Base-by-base conservation (phyloP, 2,888 invertebrate species). In the Mesoligia furuncula region DNA sequence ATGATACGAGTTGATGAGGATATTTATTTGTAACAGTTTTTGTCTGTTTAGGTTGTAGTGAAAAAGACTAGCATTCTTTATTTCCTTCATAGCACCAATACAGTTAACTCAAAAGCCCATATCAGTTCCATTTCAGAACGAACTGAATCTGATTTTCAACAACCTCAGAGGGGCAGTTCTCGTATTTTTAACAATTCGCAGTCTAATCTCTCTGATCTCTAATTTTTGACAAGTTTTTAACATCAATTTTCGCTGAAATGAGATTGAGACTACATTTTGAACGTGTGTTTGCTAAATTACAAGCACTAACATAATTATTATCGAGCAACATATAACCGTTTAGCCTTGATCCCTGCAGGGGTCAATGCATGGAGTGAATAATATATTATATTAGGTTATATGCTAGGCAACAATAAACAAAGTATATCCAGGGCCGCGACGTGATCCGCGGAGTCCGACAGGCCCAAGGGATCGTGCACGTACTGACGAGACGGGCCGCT, bases 391-490 rank as follows among this genome's bases (percentile, higher is more conserved):
- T 75, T 64, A 77, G 48, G 66, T 79, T 81, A 78, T 77, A 72
- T 85, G 79, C 83, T 81, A 88, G 83, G 72, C 66, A 82, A 86
- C 88, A 86, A 86, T 90, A 89, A 87, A 87, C 85, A 86, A 73
- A 77, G 87, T 87, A 87, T 85, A 86, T 87, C 80, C 84, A 81
- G 84, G 85, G 74, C 83, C 77, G 45, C 80, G 88, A 90, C 90
- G 90, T 90, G 89, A 88, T 87, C 90, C 86, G 85, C 80, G 82
- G 84, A 84, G 83, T 83, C 85, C 79, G 79, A 73, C 73, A 59
- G 67, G 71, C 90, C 86, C 87, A 48, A 66, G 90, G 89, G 89
- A 88, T 76, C 79, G 79, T 59, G 84, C 88, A 88, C 90, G 90
- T 87, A 83, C 85, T 48, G 84, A 59, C 71, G 65, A 75, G 77